Evolutionary conservation across 2,797 vertebrate species (phyloP), one percentile per base, ranked within the genome.

Genomic region (Protonibea diacanthus): DNA sequence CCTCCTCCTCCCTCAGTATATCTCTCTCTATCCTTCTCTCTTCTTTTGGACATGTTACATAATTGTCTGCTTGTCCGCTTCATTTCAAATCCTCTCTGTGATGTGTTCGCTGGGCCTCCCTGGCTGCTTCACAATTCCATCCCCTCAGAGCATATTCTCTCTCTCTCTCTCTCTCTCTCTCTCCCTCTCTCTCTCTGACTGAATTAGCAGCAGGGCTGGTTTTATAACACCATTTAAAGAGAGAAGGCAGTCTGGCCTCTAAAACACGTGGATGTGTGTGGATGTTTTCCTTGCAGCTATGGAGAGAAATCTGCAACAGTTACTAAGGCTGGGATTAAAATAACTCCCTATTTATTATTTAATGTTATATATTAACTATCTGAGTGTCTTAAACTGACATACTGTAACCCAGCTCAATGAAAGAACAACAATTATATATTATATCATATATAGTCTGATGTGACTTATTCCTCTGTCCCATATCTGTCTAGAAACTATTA

Each of bases 1-100:
- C 77, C 71, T 72, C 73, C 76, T 68, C 60, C 63, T 40, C 75
- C 55, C 61, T 74, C 71, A 71, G 11, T 76, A 75, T 80, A 70
- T 77, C 81, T 74, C 80, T 82, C 80, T 87, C 84, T 62, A 29
- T 74, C 51, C 55, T 73, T 59, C 71, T 90, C 73, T 82, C 80
- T 91, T 91, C 83, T 88, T 82, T 77, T 87, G 90, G 72, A 86
- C 88, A 64, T 61, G 74, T 95, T 95, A 92, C 82, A 84, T 94
- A 95, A 96, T 83, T 82, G 89, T 89, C 89, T 86, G 90, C 89
- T 90, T 93, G 93, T 94, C 93, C 81, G 55, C 93, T 91, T 92
- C 85, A 89, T 93, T 95, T 94, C 82, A 90, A 94, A 92, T 92
- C 89, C 89, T 86, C 73, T 78, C 80, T 73, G 85, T 92, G 93